A percentile compares a stretch with the other conserved stretches of the same genome.
These are phyloP conservation scores for Emydoidea blandingii DNA, from an alignment of 2,797 vertebrate species.

Conservation along the genomic window DNA sequence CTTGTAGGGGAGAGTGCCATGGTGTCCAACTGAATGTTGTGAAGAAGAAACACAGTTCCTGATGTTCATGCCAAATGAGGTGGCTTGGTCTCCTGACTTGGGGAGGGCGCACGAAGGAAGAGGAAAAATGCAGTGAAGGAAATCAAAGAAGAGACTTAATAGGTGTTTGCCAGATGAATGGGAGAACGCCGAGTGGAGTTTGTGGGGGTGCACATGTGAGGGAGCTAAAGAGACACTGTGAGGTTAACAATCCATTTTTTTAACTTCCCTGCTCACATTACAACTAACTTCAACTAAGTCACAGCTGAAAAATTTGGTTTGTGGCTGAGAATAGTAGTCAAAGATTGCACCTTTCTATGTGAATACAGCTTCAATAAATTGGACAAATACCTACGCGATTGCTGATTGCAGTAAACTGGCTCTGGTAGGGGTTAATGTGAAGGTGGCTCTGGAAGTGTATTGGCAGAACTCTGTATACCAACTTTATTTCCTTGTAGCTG, in stretches of 20 bases:
- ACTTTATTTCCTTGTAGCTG: slow-evolving; percentile 42
- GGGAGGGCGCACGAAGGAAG: background rate
- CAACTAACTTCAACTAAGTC: background rate
- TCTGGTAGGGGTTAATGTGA: background rate
- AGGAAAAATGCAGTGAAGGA: background rate
- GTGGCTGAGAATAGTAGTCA: background rate
- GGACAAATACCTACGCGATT: background rate
- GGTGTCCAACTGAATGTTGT: background rate
- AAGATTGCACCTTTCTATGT: background rate
- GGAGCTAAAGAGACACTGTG: background rate
- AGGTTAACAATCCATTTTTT: background rate
- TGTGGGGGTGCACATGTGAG: background rate
- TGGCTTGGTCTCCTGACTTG: background rate
- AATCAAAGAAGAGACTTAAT: background rate
- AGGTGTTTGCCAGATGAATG: background rate
- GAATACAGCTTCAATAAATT: background rate
- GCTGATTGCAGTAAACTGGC: rapidly evolving
- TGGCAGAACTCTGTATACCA: background rate
- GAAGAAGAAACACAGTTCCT: background rate
- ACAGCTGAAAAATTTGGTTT: background rate
- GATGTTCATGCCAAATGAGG: background rate
- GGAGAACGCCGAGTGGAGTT: background rate
- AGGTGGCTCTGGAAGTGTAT: slow-evolving; percentile 7
- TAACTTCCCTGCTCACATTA: background rate
- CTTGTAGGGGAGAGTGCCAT: background rate